These are phyloP conservation scores for Lasioglossum malachurum DNA, from an alignment of 2,888 invertebrate species.

Conservation along the genomic window DNA sequence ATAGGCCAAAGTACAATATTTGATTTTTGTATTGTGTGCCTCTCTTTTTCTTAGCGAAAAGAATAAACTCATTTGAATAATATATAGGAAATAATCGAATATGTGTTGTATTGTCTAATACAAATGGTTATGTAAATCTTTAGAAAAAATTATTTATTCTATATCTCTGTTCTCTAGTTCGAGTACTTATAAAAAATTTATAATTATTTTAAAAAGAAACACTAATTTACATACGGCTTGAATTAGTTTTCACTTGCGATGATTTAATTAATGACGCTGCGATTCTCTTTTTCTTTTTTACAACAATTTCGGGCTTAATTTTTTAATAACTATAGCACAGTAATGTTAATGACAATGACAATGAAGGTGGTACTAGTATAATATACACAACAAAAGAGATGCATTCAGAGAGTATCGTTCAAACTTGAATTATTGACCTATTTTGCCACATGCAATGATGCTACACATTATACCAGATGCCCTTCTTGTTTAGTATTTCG, in stretches of 20 bases:
- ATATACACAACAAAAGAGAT: constrained; percentile 48
- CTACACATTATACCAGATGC: constrained; percentile 34
- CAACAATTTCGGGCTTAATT: constrained; percentile 44
- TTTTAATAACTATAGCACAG: constrained; percentile 49
- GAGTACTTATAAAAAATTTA: constrained; percentile 36
- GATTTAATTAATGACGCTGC: constrained; percentile 36
- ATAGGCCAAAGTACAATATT: constrained; percentile 49
- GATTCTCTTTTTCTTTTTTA: constrained; percentile 16
- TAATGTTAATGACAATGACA: constrained; percentile 57
- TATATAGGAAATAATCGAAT: constrained; percentile 43
- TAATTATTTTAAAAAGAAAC: constrained; percentile 37
- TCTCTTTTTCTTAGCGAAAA: constrained; percentile 31
- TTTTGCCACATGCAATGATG: constrained; percentile 28
- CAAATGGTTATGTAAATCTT: constrained; percentile 35
- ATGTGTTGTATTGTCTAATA: constrained; percentile 51
- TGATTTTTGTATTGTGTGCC: constrained; percentile 34
- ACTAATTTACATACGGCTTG: constrained; percentile 32
- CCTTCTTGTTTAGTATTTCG: background rate
- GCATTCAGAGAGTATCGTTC: constrained; percentile 35
- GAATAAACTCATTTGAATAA: constrained; percentile 47
- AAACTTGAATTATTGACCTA: constrained; percentile 26
- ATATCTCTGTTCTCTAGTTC: constrained; percentile 9
- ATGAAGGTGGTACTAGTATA: constrained; percentile 47
- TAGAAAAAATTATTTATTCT: constrained; percentile 34
- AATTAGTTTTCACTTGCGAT: constrained; percentile 35